phyloP scores from a whole-genome alignment of 53 echinoderm and acorn worm species.

The Astropecten irregularis region DNA sequence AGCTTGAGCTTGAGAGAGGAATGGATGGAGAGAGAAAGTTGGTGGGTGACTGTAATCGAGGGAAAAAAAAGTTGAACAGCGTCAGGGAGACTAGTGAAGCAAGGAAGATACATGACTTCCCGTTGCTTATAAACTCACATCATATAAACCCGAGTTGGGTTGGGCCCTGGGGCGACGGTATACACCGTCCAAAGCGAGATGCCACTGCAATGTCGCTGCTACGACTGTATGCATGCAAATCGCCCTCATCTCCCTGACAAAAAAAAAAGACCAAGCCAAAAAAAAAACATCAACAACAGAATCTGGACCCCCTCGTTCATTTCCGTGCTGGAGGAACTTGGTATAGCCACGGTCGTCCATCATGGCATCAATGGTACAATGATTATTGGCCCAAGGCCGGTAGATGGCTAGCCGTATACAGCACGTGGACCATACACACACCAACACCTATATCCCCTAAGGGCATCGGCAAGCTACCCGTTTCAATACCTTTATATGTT shows the following conservation, averaged over 20 bases:
- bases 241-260: background rate
- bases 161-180: constrained; percentile 18
- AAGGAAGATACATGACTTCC: constrained; percentile 69
- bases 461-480: no score
- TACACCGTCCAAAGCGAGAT: constrained; percentile 44
- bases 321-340: background rate
- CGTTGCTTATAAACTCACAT: constrained; percentile 12
- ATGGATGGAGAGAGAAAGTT: constrained; percentile 7
- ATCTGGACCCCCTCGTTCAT: constrained; percentile 10
- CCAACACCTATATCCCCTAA: no score
- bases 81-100: constrained; percentile 21
- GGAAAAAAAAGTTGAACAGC: no score
- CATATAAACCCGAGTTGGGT: constrained; percentile 56
- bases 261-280: background rate
- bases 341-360: no score
- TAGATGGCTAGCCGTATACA: no score
- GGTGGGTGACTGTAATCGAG: no score
- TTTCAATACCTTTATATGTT: no score
- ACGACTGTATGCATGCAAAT: background rate
- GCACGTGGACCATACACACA: no score
- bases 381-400: no score
- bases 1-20: background rate
- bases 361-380: no score
- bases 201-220: no score
- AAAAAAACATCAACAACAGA: background rate